Percentiles rank a stretch among this genome's conserved stretches.
Evolutionary conservation across 2,797 vertebrate genomes (phyloP).

Genomic region (Pipistrellus pygmaeus): DNA sequence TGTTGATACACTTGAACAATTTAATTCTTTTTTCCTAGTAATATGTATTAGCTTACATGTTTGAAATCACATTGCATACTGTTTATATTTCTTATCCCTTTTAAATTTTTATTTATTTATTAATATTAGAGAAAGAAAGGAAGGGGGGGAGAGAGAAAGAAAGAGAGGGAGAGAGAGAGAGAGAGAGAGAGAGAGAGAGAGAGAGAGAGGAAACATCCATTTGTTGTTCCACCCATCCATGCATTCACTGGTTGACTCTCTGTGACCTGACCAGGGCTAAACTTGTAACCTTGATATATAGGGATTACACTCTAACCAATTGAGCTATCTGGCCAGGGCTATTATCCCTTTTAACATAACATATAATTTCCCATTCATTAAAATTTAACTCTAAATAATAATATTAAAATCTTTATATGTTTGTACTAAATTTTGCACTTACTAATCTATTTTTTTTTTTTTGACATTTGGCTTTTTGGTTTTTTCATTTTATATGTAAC

Average conservation of each 20-base stretch:
- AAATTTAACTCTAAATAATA: not conserved
- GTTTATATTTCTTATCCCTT: not conserved
- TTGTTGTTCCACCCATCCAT: not conserved
- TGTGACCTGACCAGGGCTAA: not conserved
- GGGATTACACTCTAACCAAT: not conserved
- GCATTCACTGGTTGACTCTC: not conserved
- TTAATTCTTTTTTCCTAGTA: not conserved
- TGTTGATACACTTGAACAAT: not conserved
- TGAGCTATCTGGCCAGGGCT: not conserved
- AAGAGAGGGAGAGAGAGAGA: rapidly evolving
- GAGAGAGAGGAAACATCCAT: not conserved
- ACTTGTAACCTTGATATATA: not conserved
- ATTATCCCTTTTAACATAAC: not conserved
- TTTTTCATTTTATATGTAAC: slow-evolving; percentile 10
- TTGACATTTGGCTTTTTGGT: not conserved
- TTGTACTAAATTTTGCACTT: not conserved
- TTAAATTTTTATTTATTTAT: not conserved
- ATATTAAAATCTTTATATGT: not conserved
- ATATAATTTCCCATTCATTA: slow-evolving; percentile 38
- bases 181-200: not conserved
- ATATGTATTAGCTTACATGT: not conserved
- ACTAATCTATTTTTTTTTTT: not conserved
- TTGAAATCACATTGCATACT: not conserved
- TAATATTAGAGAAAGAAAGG: not conserved
- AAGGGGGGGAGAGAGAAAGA: rapidly evolving